phyloP scores from a whole-genome alignment of 2,797 vertebrate species.

The Melanotaenia pygmaea region DNA sequence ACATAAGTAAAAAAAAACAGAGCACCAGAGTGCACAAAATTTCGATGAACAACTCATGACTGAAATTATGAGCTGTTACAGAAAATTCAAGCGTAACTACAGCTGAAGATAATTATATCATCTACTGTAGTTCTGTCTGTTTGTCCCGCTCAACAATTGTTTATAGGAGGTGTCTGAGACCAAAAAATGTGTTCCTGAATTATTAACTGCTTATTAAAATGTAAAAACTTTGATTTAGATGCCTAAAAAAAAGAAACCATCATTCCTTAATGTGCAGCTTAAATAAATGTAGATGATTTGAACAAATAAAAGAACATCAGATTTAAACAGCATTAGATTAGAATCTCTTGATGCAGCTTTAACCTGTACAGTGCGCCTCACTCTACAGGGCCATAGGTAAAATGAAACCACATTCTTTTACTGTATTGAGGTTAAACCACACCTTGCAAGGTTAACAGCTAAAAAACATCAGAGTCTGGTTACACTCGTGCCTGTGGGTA shows the following conservation, averaged over 20 bases:
- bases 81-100: background rate
- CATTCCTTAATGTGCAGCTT: background rate
- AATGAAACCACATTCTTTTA: conserved; percentile 47
- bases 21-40: background rate
- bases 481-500: conserved; percentile 54
- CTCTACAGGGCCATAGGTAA: conserved; percentile 27
- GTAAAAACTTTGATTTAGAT: background rate
- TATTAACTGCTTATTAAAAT: background rate
- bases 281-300: background rate
- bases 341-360: background rate
- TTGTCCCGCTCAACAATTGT: background rate
- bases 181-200: too few relatives aligned
- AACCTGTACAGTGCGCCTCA: background rate
- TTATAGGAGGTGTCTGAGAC: too few relatives aligned
- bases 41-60: background rate
- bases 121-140: background rate
- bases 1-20: background rate
- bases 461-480: conserved; percentile 57
- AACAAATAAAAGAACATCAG: background rate
- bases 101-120: background rate
- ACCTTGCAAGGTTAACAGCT: conserved; percentile 65
- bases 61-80: background rate
- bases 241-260: background rate
- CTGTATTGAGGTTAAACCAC: conserved; percentile 67
- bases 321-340: background rate